Base-by-base conservation (phyloP, 2,113 vertebrate species). In the Entelurus aequoreus region DNA sequence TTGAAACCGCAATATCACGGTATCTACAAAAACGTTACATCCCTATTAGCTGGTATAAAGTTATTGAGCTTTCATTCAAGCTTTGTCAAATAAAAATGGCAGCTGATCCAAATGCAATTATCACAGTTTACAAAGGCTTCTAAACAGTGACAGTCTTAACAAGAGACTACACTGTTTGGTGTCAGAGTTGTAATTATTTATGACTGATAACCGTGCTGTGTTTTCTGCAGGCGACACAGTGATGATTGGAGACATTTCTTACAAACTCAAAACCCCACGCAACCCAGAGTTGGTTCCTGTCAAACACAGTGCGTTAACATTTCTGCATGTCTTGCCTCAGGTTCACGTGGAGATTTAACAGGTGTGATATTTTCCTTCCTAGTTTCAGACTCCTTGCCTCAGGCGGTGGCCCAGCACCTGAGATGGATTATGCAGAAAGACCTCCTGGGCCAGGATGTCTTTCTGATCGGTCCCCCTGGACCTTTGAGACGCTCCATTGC, bases 381-480 rank as follows among this genome's bases (percentile, higher is more conserved):
- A 99, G 97, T 96, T 86, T 90, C 90, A 72, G 93, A 94, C 42
- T 87, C 90, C 40, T 14, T 94, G 66, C 85, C 93, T 5, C 94
- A 97, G 48, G 88, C 92, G 8, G 84, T 96, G 28, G 84, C 88
- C 65, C 93, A 97, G 38, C 95, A 99, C 79, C 90, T 99, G 8
- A 91, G 93, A 89, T 99, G 97, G 97, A 95, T 99, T 69, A 97
- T 99, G 96, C 97, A 99, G 81, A 99, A 99, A 77, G 97, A 99
- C 69, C 90, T 98, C 68, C 75, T 99, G 67, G 97, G 96, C 4
- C 97, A 98, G 87, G 96, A 99, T 63, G 83, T 98, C 38, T 99
- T 98, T 75, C 93, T 99, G 8, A 98, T 99, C 7, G 96, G 97
- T 14, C 96, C 96, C 37, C 96, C 97, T 6, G 96, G 97, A 57